phyloP scores from a whole-genome alignment of 2,113 vertebrate species.

The Lepisosteus oculatus region DNA sequence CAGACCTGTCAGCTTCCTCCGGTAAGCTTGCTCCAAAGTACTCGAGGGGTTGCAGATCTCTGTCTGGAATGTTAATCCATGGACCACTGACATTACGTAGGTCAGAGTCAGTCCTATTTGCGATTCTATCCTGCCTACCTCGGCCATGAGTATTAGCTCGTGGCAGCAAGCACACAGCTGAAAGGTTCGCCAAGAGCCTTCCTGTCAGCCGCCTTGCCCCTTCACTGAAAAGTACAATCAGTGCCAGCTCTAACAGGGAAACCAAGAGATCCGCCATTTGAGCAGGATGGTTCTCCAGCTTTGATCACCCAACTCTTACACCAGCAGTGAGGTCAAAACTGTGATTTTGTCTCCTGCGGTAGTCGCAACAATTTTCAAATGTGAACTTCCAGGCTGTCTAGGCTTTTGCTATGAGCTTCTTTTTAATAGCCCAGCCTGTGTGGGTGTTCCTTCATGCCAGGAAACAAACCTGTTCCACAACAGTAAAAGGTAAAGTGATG shows the following conservation, averaged over 20 bases:
- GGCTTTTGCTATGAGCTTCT: no score
- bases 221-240: slow-evolving; percentile 47
- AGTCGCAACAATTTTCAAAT: no score
- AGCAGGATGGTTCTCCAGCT: neutral
- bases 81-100: slow-evolving; percentile 74
- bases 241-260: slow-evolving; percentile 49
- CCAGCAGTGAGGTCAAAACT: no score
- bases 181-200: slow-evolving; percentile 51
- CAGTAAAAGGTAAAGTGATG: no score
- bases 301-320: no score
- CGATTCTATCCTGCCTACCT: slow-evolving; percentile 52
- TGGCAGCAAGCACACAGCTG: slow-evolving; percentile 85
- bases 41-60: slow-evolving; percentile 74
- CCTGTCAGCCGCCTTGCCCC: slow-evolving; percentile 28
- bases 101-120: slow-evolving; percentile 67
- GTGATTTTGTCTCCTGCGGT: no score
- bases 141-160: slow-evolving; percentile 74
- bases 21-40: slow-evolving; percentile 65
- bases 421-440: no score
- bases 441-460: no score
- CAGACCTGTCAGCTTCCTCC: slow-evolving; percentile 29
- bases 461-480: no score
- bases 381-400: no score
- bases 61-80: slow-evolving; percentile 69
- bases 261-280: slow-evolving; percentile 52